Conservation (phyloP, 2,113 vertebrate genomes). For the Albula goreensis region DNA sequence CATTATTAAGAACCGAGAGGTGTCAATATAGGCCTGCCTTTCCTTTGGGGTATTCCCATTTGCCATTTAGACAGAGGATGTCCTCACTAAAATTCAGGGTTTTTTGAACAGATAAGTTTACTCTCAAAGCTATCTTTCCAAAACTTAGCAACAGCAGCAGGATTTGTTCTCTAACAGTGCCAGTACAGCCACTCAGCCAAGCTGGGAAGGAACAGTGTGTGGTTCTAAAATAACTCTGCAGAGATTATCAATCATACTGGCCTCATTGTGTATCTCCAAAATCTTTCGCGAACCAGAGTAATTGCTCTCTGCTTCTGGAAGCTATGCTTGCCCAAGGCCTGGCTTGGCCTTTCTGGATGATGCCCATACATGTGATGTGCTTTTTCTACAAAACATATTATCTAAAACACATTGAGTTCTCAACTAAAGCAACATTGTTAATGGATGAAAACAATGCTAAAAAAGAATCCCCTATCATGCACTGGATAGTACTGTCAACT, state of each 20-base stretch:
- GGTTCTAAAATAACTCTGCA: conserved; percentile 8
- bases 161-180: neutral
- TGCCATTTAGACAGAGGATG: neutral
- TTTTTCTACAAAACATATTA: neutral
- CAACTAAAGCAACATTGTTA: neutral
- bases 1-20: neutral
- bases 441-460: neutral
- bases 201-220: conserved; percentile 16
- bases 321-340: neutral
- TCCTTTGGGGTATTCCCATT: neutral
- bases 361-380: neutral
- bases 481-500: neutral
- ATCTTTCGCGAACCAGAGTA: conserved; percentile 15
- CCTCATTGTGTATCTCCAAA: conserved; percentile 32
- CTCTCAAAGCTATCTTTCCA: neutral
- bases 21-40: no score
- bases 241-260: conserved; percentile 34
- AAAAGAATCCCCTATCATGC: neutral
- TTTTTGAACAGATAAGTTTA: neutral
- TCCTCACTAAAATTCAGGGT: neutral
- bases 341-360: neutral
- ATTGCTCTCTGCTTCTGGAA: neutral
- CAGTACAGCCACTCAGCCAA: neutral
- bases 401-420: neutral
- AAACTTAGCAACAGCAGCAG: neutral